Evolutionary conservation across 2,797 vertebrate genomes (phyloP).

Genomic region (Oryzias sinensis): DNA sequence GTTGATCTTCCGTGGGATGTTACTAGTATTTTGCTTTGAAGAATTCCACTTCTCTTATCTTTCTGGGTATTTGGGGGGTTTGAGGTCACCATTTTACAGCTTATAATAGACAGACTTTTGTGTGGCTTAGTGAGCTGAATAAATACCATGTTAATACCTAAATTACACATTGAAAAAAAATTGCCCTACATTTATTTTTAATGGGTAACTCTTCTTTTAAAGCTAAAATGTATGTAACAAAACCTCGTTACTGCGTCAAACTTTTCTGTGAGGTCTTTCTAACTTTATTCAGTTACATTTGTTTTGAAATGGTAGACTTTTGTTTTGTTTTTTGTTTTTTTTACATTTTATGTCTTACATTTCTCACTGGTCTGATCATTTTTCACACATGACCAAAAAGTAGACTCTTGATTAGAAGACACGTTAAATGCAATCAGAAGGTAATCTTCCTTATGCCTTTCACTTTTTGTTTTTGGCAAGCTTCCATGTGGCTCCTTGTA

Average conservation of each 20-base stretch:
- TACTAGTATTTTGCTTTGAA: slow-evolving; percentile 27
- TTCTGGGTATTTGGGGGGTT: slow-evolving; percentile 12
- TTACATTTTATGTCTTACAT: too few relatives aligned
- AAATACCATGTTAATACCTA: slow-evolving; percentile 44
- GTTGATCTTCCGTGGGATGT: slow-evolving; percentile 1
- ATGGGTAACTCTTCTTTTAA: slow-evolving; percentile 29
- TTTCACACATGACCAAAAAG: too few relatives aligned
- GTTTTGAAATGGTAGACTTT: too few relatives aligned
- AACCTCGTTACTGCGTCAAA: slow-evolving; percentile 11
- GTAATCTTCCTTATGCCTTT: too few relatives aligned
- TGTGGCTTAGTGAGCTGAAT: not conserved
- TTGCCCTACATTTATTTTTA: slow-evolving; percentile 1
- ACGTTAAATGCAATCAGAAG: too few relatives aligned
- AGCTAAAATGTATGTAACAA: slow-evolving; percentile 26
- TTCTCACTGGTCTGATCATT: too few relatives aligned
- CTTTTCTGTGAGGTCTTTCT: slow-evolving; percentile 9
- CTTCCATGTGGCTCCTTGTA: too few relatives aligned
- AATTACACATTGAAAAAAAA: slow-evolving; percentile 46
- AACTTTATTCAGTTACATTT: too few relatives aligned
- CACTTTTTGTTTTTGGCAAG: too few relatives aligned
- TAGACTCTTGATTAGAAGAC: too few relatives aligned
- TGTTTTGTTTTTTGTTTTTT: too few relatives aligned
- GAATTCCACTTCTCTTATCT: slow-evolving; percentile 5
- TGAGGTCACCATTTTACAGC: slow-evolving; percentile 11
- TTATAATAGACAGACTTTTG: slow-evolving; percentile 6